phyloP scores from a whole-genome alignment of 2,113 vertebrate species.

The Microtus oregoni region DNA sequence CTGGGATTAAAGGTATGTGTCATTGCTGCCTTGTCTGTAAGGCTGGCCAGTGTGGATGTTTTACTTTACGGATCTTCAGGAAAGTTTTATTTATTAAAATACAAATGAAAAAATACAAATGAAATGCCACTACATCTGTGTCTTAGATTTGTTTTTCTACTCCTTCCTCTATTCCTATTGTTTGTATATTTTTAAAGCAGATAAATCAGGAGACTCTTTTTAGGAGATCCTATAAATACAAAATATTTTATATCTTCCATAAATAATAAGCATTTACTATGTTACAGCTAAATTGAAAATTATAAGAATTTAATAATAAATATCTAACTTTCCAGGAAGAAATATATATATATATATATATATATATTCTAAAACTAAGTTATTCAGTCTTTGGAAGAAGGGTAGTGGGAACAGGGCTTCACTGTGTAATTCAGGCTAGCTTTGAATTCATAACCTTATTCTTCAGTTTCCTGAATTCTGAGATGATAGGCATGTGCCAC shows the following conservation, averaged over 20 bases:
- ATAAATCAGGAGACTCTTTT: background rate
- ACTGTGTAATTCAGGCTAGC: background rate
- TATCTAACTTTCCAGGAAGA: constrained; percentile 5
- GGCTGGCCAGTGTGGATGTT: too few species aligned
- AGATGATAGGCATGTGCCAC: background rate
- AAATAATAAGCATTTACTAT: constrained; percentile 34
- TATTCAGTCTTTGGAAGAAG: background rate
- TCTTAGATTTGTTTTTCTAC: background rate
- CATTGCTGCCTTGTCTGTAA: too few species aligned
- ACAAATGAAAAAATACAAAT: too few species aligned
- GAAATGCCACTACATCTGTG: background rate
- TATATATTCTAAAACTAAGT: constrained; percentile 21
- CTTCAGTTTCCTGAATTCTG: background rate
- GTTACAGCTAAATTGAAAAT: background rate
- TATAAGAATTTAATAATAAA: background rate
- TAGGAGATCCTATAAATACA: background rate
- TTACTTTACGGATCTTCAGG: too few species aligned
- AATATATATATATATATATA: background rate
- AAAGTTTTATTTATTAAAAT: too few species aligned
- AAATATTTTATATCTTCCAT: background rate
- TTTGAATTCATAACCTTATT: background rate
- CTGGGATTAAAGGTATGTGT: too few species aligned
- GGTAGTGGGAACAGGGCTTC: background rate
- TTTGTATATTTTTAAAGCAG: background rate
- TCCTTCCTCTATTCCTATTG: background rate